Base-by-base conservation (phyloP, 2,113 vertebrate genomes). In the Rhabdornis inornatus region DNA sequence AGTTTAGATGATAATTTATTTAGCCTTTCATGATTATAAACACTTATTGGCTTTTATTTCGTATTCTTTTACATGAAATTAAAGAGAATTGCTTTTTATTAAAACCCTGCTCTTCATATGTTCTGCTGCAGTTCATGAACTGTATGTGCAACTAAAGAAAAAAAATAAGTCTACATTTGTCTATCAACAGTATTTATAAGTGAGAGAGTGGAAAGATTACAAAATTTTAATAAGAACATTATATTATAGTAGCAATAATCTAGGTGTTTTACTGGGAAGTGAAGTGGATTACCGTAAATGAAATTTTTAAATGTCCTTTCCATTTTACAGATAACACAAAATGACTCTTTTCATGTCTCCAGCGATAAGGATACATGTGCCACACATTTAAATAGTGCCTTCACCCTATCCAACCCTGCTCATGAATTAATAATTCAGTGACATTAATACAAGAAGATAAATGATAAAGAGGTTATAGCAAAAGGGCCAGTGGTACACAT, bases 361-460 rank as follows among this genome's bases (percentile, higher is more conserved):
- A 86, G 98, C 35, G 98, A 99, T 99, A 99, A 99, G 98, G 98
- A 98, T 98, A 98, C 98, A 98, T 98, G 98, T 98, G 98, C 97
- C 97, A 97, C 97, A 97, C 95, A 97, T 96, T 98, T 98, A 99
- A 99, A 99, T 97, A 97, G 98, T 98, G 98, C 97, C 98, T 98
- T 99, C 98, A 97, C 97, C 97, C 97, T 94, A 96, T 95, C 97
- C 95, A 97, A 96, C 97, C 95, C 90, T 83, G 94, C 95, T 98
- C 97, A 98, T 98, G 98, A 99, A 98, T 99, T 99, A 99, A 99
- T 98, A 98, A 98, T 99, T 98, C 98, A 98, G 97, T 99, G 99
- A 99, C 98, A 99, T 99, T 99, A 99, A 99, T 99, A 99, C 98
- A 98, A 98, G 97, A 97, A 98, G 98, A 99, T 99, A 98, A 99